These are phyloP conservation scores for Sander vitreus DNA, from an alignment of 2,113 vertebrate species.

Conservation along the genomic window DNA sequence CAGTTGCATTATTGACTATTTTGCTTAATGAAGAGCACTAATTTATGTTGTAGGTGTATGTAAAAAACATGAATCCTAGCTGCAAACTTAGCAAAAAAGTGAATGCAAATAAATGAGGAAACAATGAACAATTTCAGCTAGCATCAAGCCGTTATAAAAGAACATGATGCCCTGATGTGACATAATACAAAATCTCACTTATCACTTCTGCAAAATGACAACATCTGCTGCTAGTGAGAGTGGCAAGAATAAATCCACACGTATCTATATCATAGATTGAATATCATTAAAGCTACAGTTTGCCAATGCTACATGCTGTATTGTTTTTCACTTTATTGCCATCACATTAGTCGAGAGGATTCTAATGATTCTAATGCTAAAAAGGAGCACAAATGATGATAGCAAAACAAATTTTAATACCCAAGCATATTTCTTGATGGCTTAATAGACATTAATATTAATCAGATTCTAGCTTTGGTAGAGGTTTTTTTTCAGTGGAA, in stretches of 20 bases:
- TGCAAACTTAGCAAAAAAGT: not conserved
- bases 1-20: not conserved
- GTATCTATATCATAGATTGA: constrained; percentile 24
- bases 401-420: constrained; percentile 22
- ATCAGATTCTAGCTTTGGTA: not conserved
- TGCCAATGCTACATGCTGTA: constrained; percentile 8
- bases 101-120: constrained; percentile 42
- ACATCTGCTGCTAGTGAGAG: constrained; percentile 22
- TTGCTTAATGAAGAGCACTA: constrained; percentile 1
- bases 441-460: constrained; percentile 19
- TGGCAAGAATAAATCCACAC: constrained; percentile 52
- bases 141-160: constrained; percentile 33
- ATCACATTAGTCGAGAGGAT: constrained; percentile 23
- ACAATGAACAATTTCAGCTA: constrained; percentile 24
- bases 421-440: constrained; percentile 37
- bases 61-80: not conserved
- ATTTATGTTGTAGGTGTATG: not conserved
- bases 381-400: constrained; percentile 19
- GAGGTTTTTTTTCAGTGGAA: not conserved
- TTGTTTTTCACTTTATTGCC: constrained; percentile 42
- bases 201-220: constrained; percentile 44
- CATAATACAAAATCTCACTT: constrained; percentile 37
- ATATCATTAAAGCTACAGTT: constrained; percentile 50
- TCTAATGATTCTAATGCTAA: constrained; percentile 20
- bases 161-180: constrained; percentile 38